A percentile compares a stretch with the other conserved stretches of the same genome.
phyloP scores from a whole-genome alignment of 2,113 vertebrate species.

The Ranitomeya variabilis region DNA sequence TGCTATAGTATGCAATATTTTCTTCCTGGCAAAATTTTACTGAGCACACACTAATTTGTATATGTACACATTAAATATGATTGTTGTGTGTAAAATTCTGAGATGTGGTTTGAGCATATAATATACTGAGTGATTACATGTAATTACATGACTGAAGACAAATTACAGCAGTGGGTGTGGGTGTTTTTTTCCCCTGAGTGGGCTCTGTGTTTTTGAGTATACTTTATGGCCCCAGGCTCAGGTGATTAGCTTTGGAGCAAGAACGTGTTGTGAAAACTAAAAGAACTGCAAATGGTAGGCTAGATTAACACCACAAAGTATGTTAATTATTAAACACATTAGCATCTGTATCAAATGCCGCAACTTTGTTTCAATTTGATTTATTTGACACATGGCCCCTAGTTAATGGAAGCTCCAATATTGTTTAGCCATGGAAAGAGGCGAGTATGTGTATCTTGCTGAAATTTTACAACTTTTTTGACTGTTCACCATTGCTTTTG shows the following conservation, averaged over 20 bases:
- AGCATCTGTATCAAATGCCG: slow-evolving; percentile 56
- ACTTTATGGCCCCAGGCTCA: slow-evolving; percentile 36
- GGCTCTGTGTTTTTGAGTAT: slow-evolving; percentile 8
- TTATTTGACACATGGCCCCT: slow-evolving; percentile 48
- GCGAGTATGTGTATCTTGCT: slow-evolving; percentile 7
- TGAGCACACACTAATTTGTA: not conserved
- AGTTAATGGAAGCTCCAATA: slow-evolving; percentile 48
- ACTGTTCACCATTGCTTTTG: not conserved
- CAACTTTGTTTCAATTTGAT: slow-evolving; percentile 55
- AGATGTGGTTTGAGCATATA: not conserved
- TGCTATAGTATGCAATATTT: not conserved
- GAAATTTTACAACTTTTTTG: not conserved
- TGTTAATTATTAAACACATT: slow-evolving; percentile 58
- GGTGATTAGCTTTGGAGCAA: slow-evolving; percentile 49
- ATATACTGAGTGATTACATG: not conserved
- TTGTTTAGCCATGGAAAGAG: slow-evolving; percentile 29
- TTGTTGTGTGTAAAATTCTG: not conserved
- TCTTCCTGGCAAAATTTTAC: not conserved
- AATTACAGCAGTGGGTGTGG: not conserved
- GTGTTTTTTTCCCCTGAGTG: not conserved
- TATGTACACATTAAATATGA: not conserved
- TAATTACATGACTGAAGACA: not conserved
- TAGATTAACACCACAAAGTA: slow-evolving; percentile 38
- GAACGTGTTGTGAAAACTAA: slow-evolving; percentile 46
- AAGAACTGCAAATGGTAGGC: slow-evolving; percentile 19